These are phyloP conservation scores for Anoura caudifer DNA, from an alignment of 2,113 vertebrate species.

Conservation along the genomic window DNA sequence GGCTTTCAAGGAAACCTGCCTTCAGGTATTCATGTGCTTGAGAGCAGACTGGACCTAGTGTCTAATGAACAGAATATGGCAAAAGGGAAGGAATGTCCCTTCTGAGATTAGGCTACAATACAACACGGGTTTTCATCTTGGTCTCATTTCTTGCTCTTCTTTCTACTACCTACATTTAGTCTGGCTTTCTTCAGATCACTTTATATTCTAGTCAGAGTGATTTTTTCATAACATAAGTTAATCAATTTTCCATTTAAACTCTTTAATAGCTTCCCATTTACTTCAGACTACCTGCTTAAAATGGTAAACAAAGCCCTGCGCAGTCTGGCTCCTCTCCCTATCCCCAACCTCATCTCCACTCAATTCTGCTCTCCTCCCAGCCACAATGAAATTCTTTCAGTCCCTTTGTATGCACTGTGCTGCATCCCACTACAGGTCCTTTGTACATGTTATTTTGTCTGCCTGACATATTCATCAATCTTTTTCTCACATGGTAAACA, in stretches of 20 bases:
- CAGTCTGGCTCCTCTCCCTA: neutral
- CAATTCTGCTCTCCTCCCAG: neutral
- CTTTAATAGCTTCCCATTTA: neutral
- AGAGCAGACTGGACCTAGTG: neutral
- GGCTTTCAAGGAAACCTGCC: neutral
- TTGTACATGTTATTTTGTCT: neutral
- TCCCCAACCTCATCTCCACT: neutral
- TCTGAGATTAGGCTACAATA: neutral
- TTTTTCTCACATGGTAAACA: neutral
- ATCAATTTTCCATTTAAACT: neutral
- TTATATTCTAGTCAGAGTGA: neutral
- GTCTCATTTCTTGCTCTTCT: neutral
- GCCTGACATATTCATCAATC: too few species aligned
- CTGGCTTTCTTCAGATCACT: neutral
- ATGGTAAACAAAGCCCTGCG: neutral
- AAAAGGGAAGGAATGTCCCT: neutral
- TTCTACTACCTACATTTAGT: neutral
- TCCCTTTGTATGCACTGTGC: neutral
- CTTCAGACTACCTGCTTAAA: neutral
- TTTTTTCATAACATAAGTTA: neutral
- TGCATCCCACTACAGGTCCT: neutral
- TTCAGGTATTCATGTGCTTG: neutral
- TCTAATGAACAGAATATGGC: neutral
- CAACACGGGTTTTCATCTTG: neutral
- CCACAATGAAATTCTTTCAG: neutral